Percentiles rank a stretch among this genome's conserved stretches.
Conservation (phyloP, 2,888 invertebrate species). For the Hymenopus coronatus region DNA sequence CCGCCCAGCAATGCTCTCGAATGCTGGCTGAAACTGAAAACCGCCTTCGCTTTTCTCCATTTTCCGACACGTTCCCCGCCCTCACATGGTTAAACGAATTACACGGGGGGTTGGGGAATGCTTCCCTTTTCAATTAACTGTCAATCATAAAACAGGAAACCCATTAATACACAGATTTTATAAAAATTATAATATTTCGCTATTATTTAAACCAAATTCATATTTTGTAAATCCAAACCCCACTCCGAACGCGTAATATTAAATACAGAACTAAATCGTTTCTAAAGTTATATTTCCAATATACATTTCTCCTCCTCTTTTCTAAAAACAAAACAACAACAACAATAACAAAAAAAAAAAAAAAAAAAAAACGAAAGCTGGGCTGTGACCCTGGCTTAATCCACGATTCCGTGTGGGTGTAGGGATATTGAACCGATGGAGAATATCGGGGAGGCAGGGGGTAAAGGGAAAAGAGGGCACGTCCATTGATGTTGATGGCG, state of each 20-base stretch:
- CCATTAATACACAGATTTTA: no score
- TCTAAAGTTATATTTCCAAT: no score
- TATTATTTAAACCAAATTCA: no score
- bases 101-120: not conserved
- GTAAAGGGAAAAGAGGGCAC: not conserved
- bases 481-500: conserved; percentile 25
- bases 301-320: no score
- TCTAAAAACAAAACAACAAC: no score
- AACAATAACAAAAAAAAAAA: no score
- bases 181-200: no score
- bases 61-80: not conserved
- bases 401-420: conserved; percentile 22
- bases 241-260: no score
- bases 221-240: no score
- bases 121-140: no score
- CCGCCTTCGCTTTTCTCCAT: conserved; percentile 15
- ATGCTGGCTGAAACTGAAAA: conserved; percentile 1
- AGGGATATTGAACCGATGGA: not conserved
- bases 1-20: conserved; percentile 12
- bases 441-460: not conserved
- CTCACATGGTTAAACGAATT: not conserved
- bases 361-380: not conserved
- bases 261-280: no score
- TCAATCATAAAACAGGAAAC: no score
- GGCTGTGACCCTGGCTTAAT: conserved; percentile 14